phyloP scores from a whole-genome alignment of 2,888 invertebrate genomes.

The Scrobipalpa atriplicella region DNA sequence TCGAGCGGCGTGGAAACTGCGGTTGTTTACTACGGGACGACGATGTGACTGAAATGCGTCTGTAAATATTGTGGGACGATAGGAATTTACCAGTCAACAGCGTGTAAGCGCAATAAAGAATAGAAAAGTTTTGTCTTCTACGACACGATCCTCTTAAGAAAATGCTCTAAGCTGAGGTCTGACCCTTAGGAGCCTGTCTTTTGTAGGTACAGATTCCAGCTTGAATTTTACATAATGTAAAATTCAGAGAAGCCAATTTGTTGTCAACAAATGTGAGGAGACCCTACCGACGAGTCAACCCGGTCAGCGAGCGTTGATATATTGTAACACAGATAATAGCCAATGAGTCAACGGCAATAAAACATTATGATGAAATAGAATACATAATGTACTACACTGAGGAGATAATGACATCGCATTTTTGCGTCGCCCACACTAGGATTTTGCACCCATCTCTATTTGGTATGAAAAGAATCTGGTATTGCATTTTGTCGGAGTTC shows the following conservation, averaged over 20 bases:
- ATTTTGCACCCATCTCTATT: slow-evolving; percentile 12
- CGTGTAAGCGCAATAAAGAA: no score
- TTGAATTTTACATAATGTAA: no score
- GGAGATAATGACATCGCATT: not conserved
- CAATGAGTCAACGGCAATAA: not conserved
- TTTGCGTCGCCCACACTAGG: not conserved
- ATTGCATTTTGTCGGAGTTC: slow-evolving; percentile 2
- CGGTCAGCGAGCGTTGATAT: not conserved
- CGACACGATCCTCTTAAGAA: not conserved
- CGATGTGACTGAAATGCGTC: not conserved
- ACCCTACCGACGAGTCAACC: not conserved
- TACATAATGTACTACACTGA: not conserved
- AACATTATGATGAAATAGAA: slow-evolving; percentile 4
- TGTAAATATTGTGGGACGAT: no score
- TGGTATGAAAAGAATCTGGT: not conserved
- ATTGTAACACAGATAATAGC: not conserved
- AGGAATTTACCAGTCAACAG: no score
- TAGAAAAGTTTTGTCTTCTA: no score
- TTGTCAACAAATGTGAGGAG: not conserved
- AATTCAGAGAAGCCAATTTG: not conserved
- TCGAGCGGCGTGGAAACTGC: slow-evolving; percentile 7
- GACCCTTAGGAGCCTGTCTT: no score
- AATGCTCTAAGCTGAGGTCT: no score
- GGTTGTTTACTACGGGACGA: not conserved
- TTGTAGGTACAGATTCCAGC: no score